A percentile compares a stretch with the other conserved stretches of the same genome.
Conservation (phyloP, 2,113 vertebrate genomes). For the Pandion haliaetus region DNA sequence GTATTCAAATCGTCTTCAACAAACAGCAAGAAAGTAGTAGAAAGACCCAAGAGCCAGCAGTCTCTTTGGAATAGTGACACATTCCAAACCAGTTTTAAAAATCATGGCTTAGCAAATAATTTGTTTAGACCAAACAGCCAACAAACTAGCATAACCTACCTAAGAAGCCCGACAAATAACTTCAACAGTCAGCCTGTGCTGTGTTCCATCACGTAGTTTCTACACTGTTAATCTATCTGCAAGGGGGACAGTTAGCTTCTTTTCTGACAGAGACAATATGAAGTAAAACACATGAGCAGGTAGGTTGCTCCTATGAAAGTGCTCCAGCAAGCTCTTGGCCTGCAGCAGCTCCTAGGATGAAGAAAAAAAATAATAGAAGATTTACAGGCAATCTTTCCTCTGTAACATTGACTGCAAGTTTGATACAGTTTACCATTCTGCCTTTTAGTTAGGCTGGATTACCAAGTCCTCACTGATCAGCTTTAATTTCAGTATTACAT, state of each 20-base stretch:
- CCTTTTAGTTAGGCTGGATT: not conserved
- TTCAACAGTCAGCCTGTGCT: not conserved
- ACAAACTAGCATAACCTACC: not conserved
- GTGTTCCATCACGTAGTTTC: not conserved
- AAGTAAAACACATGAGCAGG: not conserved
- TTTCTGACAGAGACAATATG: not conserved
- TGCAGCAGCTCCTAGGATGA: not conserved
- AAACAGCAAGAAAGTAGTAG: not conserved
- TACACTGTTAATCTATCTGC: not conserved
- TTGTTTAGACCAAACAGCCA: not conserved
- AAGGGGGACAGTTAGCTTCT: not conserved
- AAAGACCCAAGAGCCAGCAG: not conserved
- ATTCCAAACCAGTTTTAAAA: not conserved
- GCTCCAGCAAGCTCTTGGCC: not conserved
- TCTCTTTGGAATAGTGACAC: not conserved
- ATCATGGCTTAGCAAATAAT: not conserved
- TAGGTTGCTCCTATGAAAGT: not conserved
- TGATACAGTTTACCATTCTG: not conserved
- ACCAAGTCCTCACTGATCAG: not conserved
- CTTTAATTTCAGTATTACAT: not conserved
- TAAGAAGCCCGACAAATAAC: not conserved
- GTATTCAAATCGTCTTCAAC: not conserved
- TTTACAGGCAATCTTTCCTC: not conserved
- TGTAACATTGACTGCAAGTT: not conserved
- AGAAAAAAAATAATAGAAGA: not conserved